These are phyloP conservation scores for Drosophila littoralis DNA, from an alignment of 1,140 invertebrate species.

Conservation along the genomic window DNA sequence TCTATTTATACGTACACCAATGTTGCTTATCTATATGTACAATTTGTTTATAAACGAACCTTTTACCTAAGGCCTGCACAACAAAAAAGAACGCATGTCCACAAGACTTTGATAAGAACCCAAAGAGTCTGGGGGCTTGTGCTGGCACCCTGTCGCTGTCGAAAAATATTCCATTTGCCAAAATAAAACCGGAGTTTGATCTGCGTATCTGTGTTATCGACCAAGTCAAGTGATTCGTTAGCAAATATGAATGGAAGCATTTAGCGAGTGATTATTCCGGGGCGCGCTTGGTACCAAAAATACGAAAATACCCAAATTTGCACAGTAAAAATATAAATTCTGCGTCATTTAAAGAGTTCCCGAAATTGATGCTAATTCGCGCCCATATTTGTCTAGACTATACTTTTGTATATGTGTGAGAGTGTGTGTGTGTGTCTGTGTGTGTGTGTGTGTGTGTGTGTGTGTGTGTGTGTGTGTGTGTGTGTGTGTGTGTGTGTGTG, in stretches of 20 bases:
- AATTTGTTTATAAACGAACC: conserved; percentile 36
- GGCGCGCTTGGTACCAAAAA: conserved; percentile 56
- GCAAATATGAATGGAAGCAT: conserved; percentile 52
- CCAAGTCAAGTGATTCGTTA: conserved; percentile 70
- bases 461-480: neutral
- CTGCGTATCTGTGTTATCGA: conserved; percentile 6
- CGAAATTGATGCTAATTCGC: conserved; percentile 66
- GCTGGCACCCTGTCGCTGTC: too few species aligned
- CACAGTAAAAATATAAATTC: conserved; percentile 49
- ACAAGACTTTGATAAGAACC: conserved; percentile 15
- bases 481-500: neutral
- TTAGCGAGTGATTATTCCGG: conserved; percentile 74
- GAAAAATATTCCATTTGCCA: conserved; percentile 41
- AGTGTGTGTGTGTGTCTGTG: neutral
- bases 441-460: neutral
- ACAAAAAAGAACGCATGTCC: neutral
- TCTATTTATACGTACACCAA: conserved; percentile 48
- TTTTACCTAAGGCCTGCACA: conserved; percentile 14
- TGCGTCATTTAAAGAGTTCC: conserved; percentile 62
- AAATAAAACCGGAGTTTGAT: conserved; percentile 1
- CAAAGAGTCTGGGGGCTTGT: conserved; percentile 23
- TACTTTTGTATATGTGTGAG: conserved; percentile 8
- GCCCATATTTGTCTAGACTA: conserved; percentile 51
- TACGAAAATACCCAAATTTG: conserved; percentile 26
- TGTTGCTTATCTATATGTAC: conserved; percentile 16